Conservation (phyloP, 2,797 vertebrate species). For the Limnodromus scolopaceus region DNA sequence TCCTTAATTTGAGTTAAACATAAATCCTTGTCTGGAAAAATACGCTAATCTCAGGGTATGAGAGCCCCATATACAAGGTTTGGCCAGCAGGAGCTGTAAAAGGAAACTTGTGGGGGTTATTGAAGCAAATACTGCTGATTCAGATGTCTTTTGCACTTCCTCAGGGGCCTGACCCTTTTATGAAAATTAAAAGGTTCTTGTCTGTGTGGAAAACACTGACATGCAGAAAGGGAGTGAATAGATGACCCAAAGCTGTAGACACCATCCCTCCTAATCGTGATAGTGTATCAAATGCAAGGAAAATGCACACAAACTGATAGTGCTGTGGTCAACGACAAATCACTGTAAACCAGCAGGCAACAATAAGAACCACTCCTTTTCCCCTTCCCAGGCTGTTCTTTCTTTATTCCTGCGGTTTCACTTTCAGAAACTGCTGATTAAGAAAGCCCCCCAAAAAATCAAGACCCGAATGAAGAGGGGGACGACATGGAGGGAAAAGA, state of each 20-base stretch:
- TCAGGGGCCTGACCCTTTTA: neutral
- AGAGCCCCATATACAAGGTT: neutral
- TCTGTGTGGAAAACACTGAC: neutral
- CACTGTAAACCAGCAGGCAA: neutral
- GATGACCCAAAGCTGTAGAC: neutral
- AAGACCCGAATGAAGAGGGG: neutral
- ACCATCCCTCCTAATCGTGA: neutral
- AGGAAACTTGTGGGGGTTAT: neutral
- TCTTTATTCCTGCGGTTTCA: neutral
- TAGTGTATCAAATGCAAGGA: neutral
- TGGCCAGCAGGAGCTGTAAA: neutral
- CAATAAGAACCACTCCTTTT: neutral
- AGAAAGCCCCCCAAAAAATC: conserved; percentile 1
- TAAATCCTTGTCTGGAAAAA: neutral
- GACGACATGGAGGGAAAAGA: neutral
- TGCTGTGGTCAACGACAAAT: neutral
- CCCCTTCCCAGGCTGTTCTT: neutral
- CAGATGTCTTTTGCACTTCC: neutral
- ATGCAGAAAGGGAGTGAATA: neutral
- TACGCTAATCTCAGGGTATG: neutral
- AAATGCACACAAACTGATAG: neutral
- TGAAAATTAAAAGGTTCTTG: conserved; percentile 39
- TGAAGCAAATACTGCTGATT: conserved; percentile 19
- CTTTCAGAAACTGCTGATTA: conserved; percentile 53
- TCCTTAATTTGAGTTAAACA: neutral